Percentiles rank a stretch among this genome's conserved stretches.
phyloP scores from a whole-genome alignment of 2,113 vertebrate genomes.

The Xerus inauris region DNA sequence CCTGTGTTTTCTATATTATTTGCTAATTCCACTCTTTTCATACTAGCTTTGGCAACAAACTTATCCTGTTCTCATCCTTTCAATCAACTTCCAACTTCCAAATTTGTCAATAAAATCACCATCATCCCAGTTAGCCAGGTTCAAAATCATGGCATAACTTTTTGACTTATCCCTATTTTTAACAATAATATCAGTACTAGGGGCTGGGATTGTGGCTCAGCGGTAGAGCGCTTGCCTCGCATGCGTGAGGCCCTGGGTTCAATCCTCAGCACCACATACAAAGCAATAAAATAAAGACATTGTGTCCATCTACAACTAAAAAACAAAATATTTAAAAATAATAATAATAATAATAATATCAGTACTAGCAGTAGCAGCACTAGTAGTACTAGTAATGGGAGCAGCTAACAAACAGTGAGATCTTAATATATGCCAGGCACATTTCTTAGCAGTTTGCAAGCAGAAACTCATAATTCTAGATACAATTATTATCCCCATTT shows the following conservation, averaged over 20 bases:
- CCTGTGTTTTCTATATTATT: constrained; percentile 9
- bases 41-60: constrained; percentile 34
- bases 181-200: not conserved
- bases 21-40: constrained; percentile 38
- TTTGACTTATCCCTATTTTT: not conserved
- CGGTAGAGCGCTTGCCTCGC: too few relatives aligned
- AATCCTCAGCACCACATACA: too few relatives aligned
- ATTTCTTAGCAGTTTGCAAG: not conserved
- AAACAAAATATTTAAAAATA: too few relatives aligned
- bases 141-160: constrained; percentile 19
- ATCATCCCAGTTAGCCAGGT: not conserved
- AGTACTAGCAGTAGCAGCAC: not conserved
- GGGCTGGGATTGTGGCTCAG: too few relatives aligned
- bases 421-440: not conserved
- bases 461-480: constrained; percentile 40
- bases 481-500: constrained; percentile 31
- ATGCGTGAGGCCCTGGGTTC: too few relatives aligned
- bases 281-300: too few relatives aligned
- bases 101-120: not conserved
- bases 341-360: not conserved
- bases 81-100: constrained; percentile 36
- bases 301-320: too few relatives aligned
- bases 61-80: not conserved
- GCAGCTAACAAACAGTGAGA: not conserved
- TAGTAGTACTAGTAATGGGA: not conserved